Evolutionary conservation across 2,888 invertebrate species (phyloP).

Genomic region (Notodonta dromedarius): DNA sequence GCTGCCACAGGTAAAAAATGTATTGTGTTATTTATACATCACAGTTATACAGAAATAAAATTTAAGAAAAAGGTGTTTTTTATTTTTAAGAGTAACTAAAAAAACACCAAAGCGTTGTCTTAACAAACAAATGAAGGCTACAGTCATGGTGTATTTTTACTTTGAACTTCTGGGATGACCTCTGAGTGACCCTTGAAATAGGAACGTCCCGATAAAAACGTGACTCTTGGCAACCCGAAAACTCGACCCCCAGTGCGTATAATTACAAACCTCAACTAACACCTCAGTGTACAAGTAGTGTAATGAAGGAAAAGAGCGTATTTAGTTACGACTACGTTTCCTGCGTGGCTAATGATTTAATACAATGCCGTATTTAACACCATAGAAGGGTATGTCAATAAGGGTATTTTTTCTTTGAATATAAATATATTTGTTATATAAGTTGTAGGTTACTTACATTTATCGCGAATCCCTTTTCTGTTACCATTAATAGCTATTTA

Average conservation of each 20-base stretch:
- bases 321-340: conserved; percentile 23
- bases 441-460: neutral
- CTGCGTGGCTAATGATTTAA: neutral
- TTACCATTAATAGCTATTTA: neutral
- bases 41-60: no score
- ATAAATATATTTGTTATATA: no score
- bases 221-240: neutral
- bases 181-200: neutral
- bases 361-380: neutral
- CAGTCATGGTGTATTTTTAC: no score
- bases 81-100: no score
- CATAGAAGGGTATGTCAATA: no score
- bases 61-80: no score
- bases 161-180: neutral
- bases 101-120: no score
- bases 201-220: neutral
- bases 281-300: conserved; percentile 32
- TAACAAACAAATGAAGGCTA: no score
- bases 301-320: conserved; percentile 29
- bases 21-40: no score
- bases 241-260: conserved; percentile 22
- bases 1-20: no score
- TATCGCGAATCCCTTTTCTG: neutral
- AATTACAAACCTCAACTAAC: conserved; percentile 35
- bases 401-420: no score